Base-by-base conservation (phyloP, 2,888 invertebrate genomes). In the Aproaerema taeniolella region DNA sequence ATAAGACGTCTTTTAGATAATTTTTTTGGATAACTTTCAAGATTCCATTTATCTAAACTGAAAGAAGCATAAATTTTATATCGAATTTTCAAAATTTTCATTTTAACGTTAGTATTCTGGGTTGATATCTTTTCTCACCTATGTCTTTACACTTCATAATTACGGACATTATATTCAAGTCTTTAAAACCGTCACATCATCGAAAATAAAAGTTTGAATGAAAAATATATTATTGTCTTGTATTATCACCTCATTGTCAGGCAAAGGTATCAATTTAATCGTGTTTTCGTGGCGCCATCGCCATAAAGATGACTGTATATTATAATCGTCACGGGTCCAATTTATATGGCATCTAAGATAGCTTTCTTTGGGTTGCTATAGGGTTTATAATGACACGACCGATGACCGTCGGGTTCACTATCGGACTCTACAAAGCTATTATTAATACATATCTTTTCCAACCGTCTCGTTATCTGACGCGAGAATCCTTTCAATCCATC, bases 401-500 rank as follows among this genome's bases (percentile, higher is more conserved):
- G 61, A 64, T 76, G 78, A 76, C 73, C 72, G 67, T 67, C 67
- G 59, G 48, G 61, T n/a, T 63, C 58, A 25, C 33, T 20, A 32
- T 26, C 64, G 63, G 61, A 67, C 64, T 66, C 67, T 67, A 73
- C 68, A 65, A 65, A 76, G 70, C 76, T 74, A 82, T 83, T 85
- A 85, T 83, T 83, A 83, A 81, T 77, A 82, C 67, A 72, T 72
- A 77, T 68, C 66, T 74, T 73, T 72, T 68, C 63, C 59, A 71
- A 67, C 64, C 58, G 48, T 47, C 65, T 72, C 56, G 66, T 81
- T 86, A 85, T 85, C 85, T 76, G 61, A 67, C 70, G 51, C 62
- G 50, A 55, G 78, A 77, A 85, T 82, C 85, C 86, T 82, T 83
- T 83, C 82, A 75, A 82, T 81, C 79, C 74, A 71, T 78, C 78